Conservation (phyloP, 2,888 invertebrate species). For the Trilocha varians region DNA sequence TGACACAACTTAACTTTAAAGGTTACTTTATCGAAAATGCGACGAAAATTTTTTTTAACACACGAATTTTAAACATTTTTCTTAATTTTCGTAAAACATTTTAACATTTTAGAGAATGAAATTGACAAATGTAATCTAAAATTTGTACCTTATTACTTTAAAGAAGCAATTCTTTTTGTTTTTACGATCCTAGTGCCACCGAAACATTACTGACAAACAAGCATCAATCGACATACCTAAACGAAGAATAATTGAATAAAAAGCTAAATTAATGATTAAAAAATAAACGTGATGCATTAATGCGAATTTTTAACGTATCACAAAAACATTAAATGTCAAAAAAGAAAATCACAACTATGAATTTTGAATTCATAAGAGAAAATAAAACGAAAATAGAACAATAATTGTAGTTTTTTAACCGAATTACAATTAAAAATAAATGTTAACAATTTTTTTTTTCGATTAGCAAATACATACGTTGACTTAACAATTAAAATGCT, state of each 20-base stretch:
- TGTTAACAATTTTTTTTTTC: slow-evolving; percentile 37
- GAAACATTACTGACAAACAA: slow-evolving; percentile 19
- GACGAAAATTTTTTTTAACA: slow-evolving; percentile 36
- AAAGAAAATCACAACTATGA: slow-evolving; percentile 73
- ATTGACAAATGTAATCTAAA: slow-evolving; percentile 56
- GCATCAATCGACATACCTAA: slow-evolving; percentile 40
- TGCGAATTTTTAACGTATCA: slow-evolving; percentile 69
- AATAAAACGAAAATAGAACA: slow-evolving; percentile 58
- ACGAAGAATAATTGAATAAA: slow-evolving; percentile 39
- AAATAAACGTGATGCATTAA: slow-evolving; percentile 64
- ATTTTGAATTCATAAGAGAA: slow-evolving; percentile 70
- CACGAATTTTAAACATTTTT: slow-evolving; percentile 18
- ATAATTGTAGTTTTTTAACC: slow-evolving; percentile 9
- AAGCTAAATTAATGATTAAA: slow-evolving; percentile 29
- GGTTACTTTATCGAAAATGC: slow-evolving; percentile 40
- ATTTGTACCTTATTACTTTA: slow-evolving; percentile 54
- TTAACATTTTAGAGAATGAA: slow-evolving; percentile 23
- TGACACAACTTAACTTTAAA: slow-evolving; percentile 55
- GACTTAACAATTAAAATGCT: slow-evolving; percentile 41
- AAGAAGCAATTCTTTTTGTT: slow-evolving; percentile 45
- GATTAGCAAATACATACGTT: slow-evolving; percentile 22
- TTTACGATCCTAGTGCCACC: slow-evolving; percentile 34
- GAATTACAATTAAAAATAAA: slow-evolving; percentile 5
- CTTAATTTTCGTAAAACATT: slow-evolving; percentile 22
- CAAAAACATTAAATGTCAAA: slow-evolving; percentile 72